Evolutionary conservation across 2,888 invertebrate genomes (phyloP).

Genomic region (Chymomyza caudatula): DNA sequence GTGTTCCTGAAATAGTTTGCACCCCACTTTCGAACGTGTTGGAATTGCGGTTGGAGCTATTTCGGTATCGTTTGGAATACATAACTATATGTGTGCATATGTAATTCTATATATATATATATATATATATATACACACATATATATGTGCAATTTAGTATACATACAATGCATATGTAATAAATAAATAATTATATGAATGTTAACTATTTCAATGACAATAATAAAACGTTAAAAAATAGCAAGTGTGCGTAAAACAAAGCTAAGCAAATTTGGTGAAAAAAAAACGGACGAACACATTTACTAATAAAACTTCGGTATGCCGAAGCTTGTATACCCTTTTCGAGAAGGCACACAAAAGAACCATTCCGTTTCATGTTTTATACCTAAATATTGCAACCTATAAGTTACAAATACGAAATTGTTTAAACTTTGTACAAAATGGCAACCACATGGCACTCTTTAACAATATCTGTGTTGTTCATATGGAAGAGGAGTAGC

Average conservation of each 20-base stretch:
- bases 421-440: background rate
- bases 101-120: background rate
- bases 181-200: conserved; percentile 67
- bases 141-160: no score
- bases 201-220: conserved; percentile 77
- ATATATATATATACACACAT: conserved; percentile 4
- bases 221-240: conserved; percentile 60
- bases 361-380: background rate
- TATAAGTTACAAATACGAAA: no score
- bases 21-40: background rate
- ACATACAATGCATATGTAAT: background rate
- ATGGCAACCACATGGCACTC: no score
- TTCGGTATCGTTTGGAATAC: background rate
- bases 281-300: background rate
- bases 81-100: background rate
- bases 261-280: background rate
- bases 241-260: background rate
- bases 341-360: background rate
- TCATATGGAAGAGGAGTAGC: no score
- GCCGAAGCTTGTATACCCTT: conserved; percentile 5
- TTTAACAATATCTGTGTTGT: no score
- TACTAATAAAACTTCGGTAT: background rate
- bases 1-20: background rate
- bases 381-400: background rate
- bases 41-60: background rate